These are phyloP conservation scores for Cervus canadensis DNA, from an alignment of 2,113 vertebrate genomes.

Conservation along the genomic window DNA sequence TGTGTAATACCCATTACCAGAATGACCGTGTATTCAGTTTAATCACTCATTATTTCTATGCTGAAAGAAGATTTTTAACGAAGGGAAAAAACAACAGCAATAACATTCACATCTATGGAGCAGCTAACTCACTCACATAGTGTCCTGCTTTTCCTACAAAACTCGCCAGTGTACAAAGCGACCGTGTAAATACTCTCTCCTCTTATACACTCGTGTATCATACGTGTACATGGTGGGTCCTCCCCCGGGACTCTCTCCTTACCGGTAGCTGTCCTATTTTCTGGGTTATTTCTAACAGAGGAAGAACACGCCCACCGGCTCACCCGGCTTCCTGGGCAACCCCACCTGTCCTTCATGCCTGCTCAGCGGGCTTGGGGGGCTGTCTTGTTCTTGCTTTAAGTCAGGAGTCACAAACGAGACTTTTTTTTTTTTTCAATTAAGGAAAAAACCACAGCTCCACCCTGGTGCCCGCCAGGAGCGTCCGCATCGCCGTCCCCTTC, in stretches of 20 bases:
- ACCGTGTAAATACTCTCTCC: slow-evolving; percentile 91
- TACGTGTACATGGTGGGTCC: slow-evolving; percentile 92
- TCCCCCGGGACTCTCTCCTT: slow-evolving; percentile 87
- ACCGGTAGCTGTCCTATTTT: slow-evolving; percentile 88
- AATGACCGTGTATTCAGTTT: slow-evolving; percentile 78
- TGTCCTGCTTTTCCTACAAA: slow-evolving; percentile 80
- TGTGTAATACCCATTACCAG: slow-evolving; percentile 68
- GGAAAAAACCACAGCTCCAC: slow-evolving; percentile 70
- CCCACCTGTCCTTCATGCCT: slow-evolving; percentile 20
- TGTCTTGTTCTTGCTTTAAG: slow-evolving; percentile 65
- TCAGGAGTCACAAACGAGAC: slow-evolving; percentile 74
- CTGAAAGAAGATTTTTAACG: slow-evolving; percentile 76
- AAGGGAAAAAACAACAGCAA: slow-evolving; percentile 91
- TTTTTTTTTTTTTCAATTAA: slow-evolving; percentile 73
- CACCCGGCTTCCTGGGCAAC: slow-evolving; percentile 20
- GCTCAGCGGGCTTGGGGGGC: slow-evolving; percentile 54
- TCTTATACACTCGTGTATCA: slow-evolving; percentile 90
- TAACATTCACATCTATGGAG: slow-evolving; percentile 88
- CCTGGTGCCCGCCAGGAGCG: slow-evolving; percentile 76
- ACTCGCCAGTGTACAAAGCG: slow-evolving; percentile 88
- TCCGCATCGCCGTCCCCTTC: slow-evolving; percentile 79
- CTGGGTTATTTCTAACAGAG: slow-evolving; percentile 86
- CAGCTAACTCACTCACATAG: slow-evolving; percentile 80
- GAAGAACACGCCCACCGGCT: slow-evolving; percentile 35
- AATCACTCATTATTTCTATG: slow-evolving; percentile 84